Evolutionary conservation across 2,888 invertebrate species (phyloP), one percentile per base, ranked within the genome.

Genomic region (Diplazon laetatorius): DNA sequence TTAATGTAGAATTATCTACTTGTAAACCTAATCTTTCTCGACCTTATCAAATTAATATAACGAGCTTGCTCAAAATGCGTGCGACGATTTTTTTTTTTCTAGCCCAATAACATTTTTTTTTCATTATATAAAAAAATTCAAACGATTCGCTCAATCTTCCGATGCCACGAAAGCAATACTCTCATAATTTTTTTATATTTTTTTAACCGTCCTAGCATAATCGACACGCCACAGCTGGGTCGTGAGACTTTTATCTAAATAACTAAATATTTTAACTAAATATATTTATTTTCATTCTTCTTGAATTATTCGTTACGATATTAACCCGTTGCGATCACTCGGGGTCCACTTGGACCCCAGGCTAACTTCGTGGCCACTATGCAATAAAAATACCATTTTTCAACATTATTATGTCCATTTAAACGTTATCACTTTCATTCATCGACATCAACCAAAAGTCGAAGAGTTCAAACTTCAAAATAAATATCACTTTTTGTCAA

Each of bases 111-210:
- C n/a, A n/a, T n/a, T n/a, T n/a, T n/a, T 22, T 25, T 35, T 9
- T 16, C 35, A 20, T 52, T 39, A 30, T 35, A 65, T 66, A 30
- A 55, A 57, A 35, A 25, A 30, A 42, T n/a, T 25, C 62, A 62
- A 52, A 46, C 46, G 35, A 65, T 44, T 80, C 57, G 65, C 70
- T 73, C 72, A 83, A 84, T 84, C 84, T 6, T 88, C 88, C 87
- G 84, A 82, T 85, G 86, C 85, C 84, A 85, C 84, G 87, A 87
- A 88, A 87, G 87, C 87, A 89, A 89, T 89, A 57, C 30, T 65
- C 52, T 62, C 62, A 57, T 37, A 22, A 74, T 50, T 22, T 22
- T n/a, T 20, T 35, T n/a, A n/a, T n/a, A n/a, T n/a, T n/a, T 9
- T 25, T 10, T 16, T 8, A 30, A 18, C 42, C 48, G 20, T 68